Evolutionary conservation across 2,113 vertebrate genomes (phyloP).

Genomic region (Typhlomys cinereus): DNA sequence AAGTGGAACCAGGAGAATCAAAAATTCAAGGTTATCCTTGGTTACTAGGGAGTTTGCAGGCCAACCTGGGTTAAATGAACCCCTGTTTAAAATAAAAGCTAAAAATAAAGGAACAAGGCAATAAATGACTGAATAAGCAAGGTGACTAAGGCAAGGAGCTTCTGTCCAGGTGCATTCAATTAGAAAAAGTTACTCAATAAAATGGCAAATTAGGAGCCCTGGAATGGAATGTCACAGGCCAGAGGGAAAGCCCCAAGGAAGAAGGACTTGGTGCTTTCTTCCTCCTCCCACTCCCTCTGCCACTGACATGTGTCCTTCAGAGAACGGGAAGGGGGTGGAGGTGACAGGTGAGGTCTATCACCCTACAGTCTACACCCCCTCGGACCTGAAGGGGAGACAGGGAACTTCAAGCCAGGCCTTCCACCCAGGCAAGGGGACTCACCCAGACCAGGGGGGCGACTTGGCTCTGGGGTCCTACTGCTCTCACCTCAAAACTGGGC

Average conservation of each 20-base stretch:
- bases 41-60: no score
- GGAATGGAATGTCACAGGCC: constrained; percentile 41
- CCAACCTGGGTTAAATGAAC: not conserved
- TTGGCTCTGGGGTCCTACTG: not conserved
- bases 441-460: not conserved
- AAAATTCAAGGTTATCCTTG: not conserved
- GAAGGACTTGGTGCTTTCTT: not conserved
- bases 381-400: not conserved
- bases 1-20: not conserved
- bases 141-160: not conserved
- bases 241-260: constrained; percentile 5
- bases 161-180: constrained; percentile 34
- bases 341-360: not conserved
- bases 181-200: constrained; percentile 49
- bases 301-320: not conserved
- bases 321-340: not conserved
- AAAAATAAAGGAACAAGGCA: not conserved
- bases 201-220: not conserved
- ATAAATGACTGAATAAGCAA: not conserved
- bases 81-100: not conserved
- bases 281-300: not conserved
- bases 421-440: not conserved
- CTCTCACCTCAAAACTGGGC: not conserved
- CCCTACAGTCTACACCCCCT: not conserved
- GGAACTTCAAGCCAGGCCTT: not conserved